Conservation (phyloP, 2,797 vertebrate species). For the Danionella dracula region DNA sequence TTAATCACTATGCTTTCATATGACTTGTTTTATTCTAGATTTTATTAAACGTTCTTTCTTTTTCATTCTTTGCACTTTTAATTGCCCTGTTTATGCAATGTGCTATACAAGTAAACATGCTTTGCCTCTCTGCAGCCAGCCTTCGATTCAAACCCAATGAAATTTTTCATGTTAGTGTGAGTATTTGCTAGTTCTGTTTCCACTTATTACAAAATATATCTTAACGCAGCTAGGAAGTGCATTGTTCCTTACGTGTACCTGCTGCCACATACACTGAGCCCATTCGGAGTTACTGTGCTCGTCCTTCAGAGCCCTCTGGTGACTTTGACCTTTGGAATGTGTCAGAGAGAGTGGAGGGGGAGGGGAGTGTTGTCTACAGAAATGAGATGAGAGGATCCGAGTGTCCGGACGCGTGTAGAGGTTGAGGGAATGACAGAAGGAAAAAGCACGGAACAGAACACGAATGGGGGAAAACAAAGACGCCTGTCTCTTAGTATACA, state of each 20-base stretch:
- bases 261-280: conserved; percentile 54
- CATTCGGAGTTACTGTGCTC: conserved; percentile 61
- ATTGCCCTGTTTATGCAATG: too few relatives aligned
- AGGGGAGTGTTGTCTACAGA: conserved; percentile 56
- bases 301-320: conserved; percentile 76
- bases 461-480: conserved; percentile 34
- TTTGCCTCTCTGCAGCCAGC: too few relatives aligned
- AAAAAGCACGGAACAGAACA: conserved; percentile 30
- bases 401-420: conserved; percentile 31
- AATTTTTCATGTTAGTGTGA: too few relatives aligned
- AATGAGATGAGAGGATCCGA: conserved; percentile 42
- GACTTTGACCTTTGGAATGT: conserved; percentile 81
- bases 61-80: too few relatives aligned
- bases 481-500: conserved; percentile 33
- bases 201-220: too few relatives aligned
- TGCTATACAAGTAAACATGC: too few relatives aligned
- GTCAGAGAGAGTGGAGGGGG: conserved; percentile 58
- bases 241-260: conserved; percentile 38
- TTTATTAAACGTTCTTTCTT: too few relatives aligned
- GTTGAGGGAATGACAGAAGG: conserved; percentile 33
- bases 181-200: too few relatives aligned
- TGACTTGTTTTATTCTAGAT: too few relatives aligned
- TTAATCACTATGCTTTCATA: too few relatives aligned
- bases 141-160: too few relatives aligned
- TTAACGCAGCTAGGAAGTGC: conserved; percentile 46